These are phyloP conservation scores for Cichladusa arquata DNA, from an alignment of 2,113 vertebrate genomes.

Conservation along the genomic window DNA sequence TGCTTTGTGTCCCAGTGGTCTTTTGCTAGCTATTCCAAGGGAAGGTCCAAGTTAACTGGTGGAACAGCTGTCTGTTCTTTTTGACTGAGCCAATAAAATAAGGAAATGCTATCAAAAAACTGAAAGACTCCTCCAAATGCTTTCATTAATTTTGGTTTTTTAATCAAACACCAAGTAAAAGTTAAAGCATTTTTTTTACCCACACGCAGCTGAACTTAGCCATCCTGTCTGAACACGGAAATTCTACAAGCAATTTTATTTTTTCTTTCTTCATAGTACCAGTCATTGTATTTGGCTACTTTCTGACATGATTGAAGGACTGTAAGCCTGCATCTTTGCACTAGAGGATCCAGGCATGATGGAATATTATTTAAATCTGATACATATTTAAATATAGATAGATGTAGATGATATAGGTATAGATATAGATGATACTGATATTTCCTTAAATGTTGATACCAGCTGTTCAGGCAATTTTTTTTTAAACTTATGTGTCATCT, in stretches of 20 bases:
- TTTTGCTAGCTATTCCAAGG: background rate
- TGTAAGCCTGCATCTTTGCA: background rate
- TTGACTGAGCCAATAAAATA: background rate
- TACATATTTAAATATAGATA: background rate
- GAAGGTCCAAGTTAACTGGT: background rate
- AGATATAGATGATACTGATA: background rate
- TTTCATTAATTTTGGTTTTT: background rate
- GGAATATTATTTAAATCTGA: background rate
- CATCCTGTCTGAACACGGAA: background rate
- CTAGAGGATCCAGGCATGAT: background rate
- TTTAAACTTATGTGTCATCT: background rate
- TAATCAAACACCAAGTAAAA: background rate
- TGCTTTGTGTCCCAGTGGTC: background rate
- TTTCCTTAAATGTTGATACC: background rate
- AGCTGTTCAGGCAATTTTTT: background rate
- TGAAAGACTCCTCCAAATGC: background rate
- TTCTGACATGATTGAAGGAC: accelerated
- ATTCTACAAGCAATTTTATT: background rate
- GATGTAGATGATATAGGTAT: too few relatives aligned
- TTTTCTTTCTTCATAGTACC: background rate
- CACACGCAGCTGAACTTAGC: background rate
- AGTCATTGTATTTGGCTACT: background rate
- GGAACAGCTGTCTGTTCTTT: background rate
- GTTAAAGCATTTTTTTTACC: background rate
- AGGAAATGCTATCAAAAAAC: background rate